phyloP scores from a whole-genome alignment of 2,888 invertebrate genomes.

The Lutraria lutraria region DNA sequence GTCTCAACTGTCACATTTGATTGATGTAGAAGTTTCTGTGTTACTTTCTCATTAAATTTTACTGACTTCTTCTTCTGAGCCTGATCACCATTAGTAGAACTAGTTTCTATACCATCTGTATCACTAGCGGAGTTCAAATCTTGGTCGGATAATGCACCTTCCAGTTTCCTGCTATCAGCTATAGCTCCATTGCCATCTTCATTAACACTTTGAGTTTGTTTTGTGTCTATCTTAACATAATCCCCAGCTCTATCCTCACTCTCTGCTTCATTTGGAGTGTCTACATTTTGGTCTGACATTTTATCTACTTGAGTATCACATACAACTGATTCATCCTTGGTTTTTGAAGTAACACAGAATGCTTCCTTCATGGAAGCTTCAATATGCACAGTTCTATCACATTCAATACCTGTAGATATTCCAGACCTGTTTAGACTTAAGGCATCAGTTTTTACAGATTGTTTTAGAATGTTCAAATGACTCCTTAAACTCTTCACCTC shows the following conservation, averaged over 20 bases:
- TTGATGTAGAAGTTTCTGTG: neutral
- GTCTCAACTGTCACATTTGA: neutral
- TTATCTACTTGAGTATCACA: neutral
- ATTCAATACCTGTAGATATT: neutral
- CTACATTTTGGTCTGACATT: neutral
- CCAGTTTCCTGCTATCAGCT: neutral
- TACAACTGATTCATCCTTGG: neutral
- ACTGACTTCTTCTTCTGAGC: neutral
- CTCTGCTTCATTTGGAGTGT: neutral
- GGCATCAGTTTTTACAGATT: neutral
- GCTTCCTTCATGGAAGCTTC: neutral
- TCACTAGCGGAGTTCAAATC: neutral
- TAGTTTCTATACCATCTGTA: neutral
- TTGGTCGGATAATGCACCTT: neutral
- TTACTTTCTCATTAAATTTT: constrained; percentile 15
- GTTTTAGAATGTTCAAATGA: neutral
- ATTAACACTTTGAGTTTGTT: neutral
- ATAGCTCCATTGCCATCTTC: neutral
- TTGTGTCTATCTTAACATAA: neutral
- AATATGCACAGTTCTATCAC: neutral
- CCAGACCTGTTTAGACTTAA: neutral
- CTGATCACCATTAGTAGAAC: neutral
- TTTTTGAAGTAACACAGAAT: neutral
- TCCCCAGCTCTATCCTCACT: neutral
- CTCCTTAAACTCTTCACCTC: neutral